Percentiles rank a stretch among this genome's conserved stretches.
These are phyloP conservation scores for Rhyacophila evoluta DNA, from an alignment of 2,888 invertebrate species.

Conservation along the genomic window DNA sequence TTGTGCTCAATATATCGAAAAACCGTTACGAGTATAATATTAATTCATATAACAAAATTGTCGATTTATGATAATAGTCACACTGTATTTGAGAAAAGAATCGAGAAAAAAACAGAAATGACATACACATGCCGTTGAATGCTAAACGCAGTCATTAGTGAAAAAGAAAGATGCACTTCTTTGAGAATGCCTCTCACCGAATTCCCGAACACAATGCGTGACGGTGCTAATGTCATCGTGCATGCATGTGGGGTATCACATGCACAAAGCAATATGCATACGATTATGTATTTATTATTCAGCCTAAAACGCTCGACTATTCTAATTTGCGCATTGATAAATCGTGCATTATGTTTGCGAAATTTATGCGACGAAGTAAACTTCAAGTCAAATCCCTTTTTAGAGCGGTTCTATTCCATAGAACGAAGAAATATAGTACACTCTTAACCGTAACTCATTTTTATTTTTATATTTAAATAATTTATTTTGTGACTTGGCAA, in stretches of 20 bases:
- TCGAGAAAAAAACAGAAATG: constrained; percentile 28
- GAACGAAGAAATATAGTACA: too few species aligned
- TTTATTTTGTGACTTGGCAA: too few species aligned
- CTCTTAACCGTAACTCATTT: too few species aligned
- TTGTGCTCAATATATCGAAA: too few species aligned
- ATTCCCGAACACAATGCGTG: constrained; percentile 34
- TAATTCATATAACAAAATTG: too few species aligned
- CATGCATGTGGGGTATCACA: neutral
- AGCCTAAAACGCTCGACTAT: neutral
- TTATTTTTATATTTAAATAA: too few species aligned
- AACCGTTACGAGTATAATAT: too few species aligned
- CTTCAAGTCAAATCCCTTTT: neutral
- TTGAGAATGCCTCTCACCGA: constrained; percentile 12
- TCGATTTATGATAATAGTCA: too few species aligned
- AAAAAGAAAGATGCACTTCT: constrained; percentile 16
- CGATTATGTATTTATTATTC: neutral
- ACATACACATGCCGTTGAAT: constrained; percentile 32
- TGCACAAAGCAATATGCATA: neutral
- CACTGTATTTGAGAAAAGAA: neutral
- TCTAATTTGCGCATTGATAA: neutral
- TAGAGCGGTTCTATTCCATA: too few species aligned
- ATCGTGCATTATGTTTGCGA: too few species aligned
- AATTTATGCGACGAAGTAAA: neutral
- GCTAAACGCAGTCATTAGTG: constrained; percentile 41
- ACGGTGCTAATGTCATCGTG: constrained; percentile 30